Percentiles rank a stretch among this genome's conserved stretches.
phyloP scores from a whole-genome alignment of 2,888 invertebrate genomes.

The Leptarthrus brevirostris region DNA sequence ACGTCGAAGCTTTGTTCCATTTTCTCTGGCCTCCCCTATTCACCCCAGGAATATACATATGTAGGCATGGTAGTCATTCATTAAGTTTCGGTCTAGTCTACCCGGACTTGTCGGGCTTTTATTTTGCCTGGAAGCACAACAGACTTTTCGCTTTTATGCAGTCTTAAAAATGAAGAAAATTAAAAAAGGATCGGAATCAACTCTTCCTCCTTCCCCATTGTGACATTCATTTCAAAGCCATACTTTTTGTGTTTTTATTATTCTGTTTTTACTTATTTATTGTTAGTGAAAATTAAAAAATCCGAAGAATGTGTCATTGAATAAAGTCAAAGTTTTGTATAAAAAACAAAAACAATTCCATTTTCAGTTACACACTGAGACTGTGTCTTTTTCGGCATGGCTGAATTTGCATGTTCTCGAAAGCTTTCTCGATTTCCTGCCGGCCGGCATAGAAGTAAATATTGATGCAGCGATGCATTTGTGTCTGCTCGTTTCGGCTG shows the following conservation, averaged over 20 bases:
- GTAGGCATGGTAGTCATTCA: constrained; percentile 29
- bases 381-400: no score
- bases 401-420: no score
- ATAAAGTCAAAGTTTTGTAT: background rate
- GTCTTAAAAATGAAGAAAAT: constrained; percentile 38
- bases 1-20: constrained; percentile 33
- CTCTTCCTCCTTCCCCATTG: background rate
- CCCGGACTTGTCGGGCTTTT: constrained; percentile 6
- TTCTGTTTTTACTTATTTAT: background rate
- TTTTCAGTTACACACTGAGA: no score
- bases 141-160: constrained; percentile 10
- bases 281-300: constrained; percentile 3
- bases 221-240: background rate
- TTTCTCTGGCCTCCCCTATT: background rate
- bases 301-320: constrained; percentile 16
- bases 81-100: constrained; percentile 38
- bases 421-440: no score
- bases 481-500: background rate
- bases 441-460: background rate
- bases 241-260: background rate
- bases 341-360: background rate
- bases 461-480: constrained; percentile 1
- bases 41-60: background rate
- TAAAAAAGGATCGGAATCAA: constrained; percentile 1
- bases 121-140: constrained; percentile 9